Evolutionary conservation across 1,140 invertebrate genomes (phyloP).

Genomic region (Anastrepha obliqua): DNA sequence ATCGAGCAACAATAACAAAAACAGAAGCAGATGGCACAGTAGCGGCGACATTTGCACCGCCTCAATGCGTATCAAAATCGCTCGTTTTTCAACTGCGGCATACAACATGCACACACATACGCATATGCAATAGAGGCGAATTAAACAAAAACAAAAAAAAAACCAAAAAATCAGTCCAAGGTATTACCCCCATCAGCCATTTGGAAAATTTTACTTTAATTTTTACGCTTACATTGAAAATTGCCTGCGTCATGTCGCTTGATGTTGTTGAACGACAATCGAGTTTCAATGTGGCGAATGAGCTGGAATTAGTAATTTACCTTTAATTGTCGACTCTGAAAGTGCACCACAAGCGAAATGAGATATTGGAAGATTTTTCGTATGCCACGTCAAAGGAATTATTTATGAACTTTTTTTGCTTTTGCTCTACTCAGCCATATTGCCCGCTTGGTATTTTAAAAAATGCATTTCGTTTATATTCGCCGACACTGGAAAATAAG

Average conservation of each 20-base stretch:
- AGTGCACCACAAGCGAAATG: not conserved
- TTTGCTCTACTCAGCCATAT: not conserved
- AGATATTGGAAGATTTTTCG: not conserved
- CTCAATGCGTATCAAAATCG: conserved; percentile 49
- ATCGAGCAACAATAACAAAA: not conserved
- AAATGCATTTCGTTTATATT: not conserved
- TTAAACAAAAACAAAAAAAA: conserved; percentile 11
- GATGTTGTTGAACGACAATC: not conserved
- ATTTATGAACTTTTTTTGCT: conserved; percentile 18
- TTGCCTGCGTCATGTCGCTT: not conserved
- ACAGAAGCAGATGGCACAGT: not conserved
- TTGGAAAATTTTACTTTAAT: not conserved
- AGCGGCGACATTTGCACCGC: conserved; percentile 21
- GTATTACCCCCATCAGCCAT: not conserved
- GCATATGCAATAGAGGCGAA: not conserved
- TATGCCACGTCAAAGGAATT: conserved; percentile 1
- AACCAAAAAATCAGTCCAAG: not conserved
- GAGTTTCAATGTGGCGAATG: not conserved
- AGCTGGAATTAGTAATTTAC: not conserved
- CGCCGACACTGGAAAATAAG: not conserved
- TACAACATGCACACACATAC: not conserved
- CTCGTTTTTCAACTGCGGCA: not conserved
- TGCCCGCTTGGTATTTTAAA: not conserved
- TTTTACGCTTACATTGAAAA: not conserved
- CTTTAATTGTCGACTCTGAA: not conserved